These are phyloP conservation scores for Melinopterus prodromus DNA, from an alignment of 2,888 invertebrate genomes.

Conservation along the genomic window DNA sequence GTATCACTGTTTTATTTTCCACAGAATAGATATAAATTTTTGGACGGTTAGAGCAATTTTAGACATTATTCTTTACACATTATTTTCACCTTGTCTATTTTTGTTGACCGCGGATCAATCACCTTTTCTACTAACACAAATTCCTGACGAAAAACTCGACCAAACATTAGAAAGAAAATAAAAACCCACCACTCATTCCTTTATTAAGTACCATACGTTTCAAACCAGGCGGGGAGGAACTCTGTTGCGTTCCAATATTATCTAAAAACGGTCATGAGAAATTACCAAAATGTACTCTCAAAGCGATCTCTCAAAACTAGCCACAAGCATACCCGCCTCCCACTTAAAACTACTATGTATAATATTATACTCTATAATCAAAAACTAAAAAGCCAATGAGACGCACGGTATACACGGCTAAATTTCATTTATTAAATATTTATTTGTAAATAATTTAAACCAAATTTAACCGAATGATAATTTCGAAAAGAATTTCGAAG, in stretches of 20 bases:
- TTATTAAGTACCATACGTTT: constrained; percentile 29
- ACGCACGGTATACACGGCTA: not conserved
- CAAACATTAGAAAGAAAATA: not conserved
- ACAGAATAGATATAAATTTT: too few species aligned
- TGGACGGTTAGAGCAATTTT: too few species aligned
- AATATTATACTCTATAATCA: too few species aligned
- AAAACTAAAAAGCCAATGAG: not conserved
- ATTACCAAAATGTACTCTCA: not conserved
- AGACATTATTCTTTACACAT: too few species aligned
- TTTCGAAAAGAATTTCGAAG: not conserved
- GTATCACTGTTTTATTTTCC: too few species aligned
- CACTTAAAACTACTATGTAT: not conserved
- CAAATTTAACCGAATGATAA: too few species aligned
- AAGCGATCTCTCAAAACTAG: not conserved
- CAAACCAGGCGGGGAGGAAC: constrained; percentile 28
- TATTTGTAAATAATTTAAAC: not conserved
- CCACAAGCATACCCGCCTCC: not conserved
- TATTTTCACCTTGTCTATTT: too few species aligned
- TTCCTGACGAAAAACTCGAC: not conserved
- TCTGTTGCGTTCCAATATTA: constrained; percentile 33
- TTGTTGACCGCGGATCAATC: too few species aligned
- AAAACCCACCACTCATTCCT: constrained; percentile 38
- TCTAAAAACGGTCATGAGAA: constrained; percentile 32
- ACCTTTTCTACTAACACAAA: not conserved
- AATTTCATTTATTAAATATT: not conserved